A percentile compares a stretch with the other conserved stretches of the same genome.
Conservation (phyloP, 1,140 invertebrate genomes). For the Matsumurasca onukii region DNA sequence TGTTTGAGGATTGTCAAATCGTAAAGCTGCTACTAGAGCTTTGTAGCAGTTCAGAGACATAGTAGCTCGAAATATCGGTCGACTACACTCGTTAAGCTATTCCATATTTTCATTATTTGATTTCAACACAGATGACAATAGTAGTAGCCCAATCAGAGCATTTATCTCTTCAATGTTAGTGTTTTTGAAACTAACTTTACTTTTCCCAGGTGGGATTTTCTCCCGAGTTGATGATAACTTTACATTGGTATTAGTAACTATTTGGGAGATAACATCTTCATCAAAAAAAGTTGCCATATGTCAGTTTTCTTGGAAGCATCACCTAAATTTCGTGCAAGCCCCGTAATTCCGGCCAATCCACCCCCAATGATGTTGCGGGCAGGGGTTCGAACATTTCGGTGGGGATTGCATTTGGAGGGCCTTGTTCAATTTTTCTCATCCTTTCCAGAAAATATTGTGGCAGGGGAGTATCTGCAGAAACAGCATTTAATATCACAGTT, state of each 20-base stretch:
- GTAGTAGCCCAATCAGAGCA: neutral
- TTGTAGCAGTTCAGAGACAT: conserved; percentile 39
- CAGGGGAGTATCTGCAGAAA: neutral
- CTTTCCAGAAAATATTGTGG: neutral
- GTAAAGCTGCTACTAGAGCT: conserved; percentile 32
- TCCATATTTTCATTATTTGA: conserved; percentile 38
- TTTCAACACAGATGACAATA: conserved; percentile 36
- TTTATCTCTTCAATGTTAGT: conserved; percentile 9
- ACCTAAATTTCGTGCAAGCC: neutral
- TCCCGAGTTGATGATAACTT: neutral
- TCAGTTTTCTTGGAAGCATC: neutral
- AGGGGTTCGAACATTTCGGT: neutral
- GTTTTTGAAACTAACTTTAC: conserved; percentile 3
- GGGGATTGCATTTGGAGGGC: neutral
- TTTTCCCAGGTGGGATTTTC: conserved; percentile 8
- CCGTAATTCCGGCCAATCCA: neutral
- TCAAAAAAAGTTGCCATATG: conserved; percentile 11
- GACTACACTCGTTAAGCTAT: conserved; percentile 42
- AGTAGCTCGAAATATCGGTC: conserved; percentile 36
- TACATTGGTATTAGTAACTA: conserved; percentile 1
- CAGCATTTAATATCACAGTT: neutral
- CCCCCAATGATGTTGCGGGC: neutral
- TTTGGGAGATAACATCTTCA: neutral
- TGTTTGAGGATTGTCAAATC: conserved; percentile 40
- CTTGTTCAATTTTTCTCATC: conserved; percentile 6